Conservation (phyloP, 1,140 invertebrate genomes). For the Aleiodes sp. region DNA sequence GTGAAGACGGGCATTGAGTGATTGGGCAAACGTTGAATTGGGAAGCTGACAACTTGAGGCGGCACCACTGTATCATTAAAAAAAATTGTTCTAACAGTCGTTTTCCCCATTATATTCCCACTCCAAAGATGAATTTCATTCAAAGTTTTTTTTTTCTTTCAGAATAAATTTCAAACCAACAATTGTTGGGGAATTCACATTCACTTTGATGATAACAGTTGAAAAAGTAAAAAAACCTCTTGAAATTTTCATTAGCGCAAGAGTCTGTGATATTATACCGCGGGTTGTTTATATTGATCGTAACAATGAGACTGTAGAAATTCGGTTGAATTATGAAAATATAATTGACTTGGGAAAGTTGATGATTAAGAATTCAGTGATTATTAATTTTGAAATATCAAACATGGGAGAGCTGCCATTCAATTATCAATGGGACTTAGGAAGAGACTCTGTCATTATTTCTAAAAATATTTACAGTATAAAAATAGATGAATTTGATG, state of each 20-base stretch:
- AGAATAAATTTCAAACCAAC: conserved; percentile 56
- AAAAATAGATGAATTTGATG: conserved; percentile 39
- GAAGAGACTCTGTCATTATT: conserved; percentile 31
- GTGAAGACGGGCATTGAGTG: too few relatives aligned
- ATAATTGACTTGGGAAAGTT: conserved; percentile 58
- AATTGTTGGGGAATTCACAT: conserved; percentile 50
- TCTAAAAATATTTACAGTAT: conserved; percentile 37
- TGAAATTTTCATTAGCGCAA: conserved; percentile 46
- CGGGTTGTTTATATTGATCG: conserved; percentile 41
- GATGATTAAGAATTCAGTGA: conserved; percentile 39
- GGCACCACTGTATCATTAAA: too few relatives aligned
- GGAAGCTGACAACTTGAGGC: too few relatives aligned
- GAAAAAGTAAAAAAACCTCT: conserved; percentile 57
- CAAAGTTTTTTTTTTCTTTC: conserved; percentile 25
- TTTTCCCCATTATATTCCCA: too few relatives aligned
- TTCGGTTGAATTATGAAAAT: conserved; percentile 50
- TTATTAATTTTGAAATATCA: conserved; percentile 50
- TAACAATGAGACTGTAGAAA: conserved; percentile 32
- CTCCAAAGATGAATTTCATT: too few relatives aligned
- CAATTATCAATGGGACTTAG: conserved; percentile 54
- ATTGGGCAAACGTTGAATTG: too few relatives aligned
- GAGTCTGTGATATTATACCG: conserved; percentile 47
- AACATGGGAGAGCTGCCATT: conserved; percentile 58
- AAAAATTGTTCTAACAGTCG: too few relatives aligned
- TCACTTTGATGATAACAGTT: conserved; percentile 55